These are phyloP conservation scores for Gobio occitaniae DNA, from an alignment of 2,797 vertebrate species.

Conservation along the genomic window DNA sequence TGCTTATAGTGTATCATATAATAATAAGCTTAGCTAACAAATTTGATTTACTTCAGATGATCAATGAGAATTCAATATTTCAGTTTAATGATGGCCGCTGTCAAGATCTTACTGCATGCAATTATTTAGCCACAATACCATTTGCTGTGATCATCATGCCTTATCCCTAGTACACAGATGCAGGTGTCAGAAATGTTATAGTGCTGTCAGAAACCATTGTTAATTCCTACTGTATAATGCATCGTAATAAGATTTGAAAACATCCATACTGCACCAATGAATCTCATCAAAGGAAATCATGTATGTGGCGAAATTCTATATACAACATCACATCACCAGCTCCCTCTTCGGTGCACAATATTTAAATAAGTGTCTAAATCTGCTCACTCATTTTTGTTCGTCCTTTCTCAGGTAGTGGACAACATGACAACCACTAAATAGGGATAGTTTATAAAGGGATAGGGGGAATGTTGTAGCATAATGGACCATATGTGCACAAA, in stretches of 20 bases:
- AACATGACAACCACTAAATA: neutral
- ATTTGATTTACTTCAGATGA: neutral
- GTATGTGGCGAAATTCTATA: neutral
- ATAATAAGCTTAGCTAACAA: neutral
- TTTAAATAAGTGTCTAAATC: neutral
- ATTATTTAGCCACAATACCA: neutral
- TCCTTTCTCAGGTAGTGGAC: neutral
- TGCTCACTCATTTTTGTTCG: neutral
- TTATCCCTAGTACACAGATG: neutral
- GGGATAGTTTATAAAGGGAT: neutral
- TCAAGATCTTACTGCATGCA: constrained; percentile 4
- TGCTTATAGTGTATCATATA: neutral
- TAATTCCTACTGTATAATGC: neutral
- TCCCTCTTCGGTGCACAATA: neutral
- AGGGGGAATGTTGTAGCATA: neutral
- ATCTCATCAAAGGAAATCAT: neutral
- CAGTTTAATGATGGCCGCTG: neutral
- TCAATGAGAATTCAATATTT: neutral
- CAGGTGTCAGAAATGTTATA: neutral
- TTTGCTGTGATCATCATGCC: neutral
- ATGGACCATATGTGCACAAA: neutral
- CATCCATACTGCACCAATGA: neutral
- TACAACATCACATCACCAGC: neutral
- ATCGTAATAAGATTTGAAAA: neutral
- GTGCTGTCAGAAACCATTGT: neutral